Conservation (phyloP, 1,140 invertebrate genomes). For the Lepidotrigona ventralis region DNA sequence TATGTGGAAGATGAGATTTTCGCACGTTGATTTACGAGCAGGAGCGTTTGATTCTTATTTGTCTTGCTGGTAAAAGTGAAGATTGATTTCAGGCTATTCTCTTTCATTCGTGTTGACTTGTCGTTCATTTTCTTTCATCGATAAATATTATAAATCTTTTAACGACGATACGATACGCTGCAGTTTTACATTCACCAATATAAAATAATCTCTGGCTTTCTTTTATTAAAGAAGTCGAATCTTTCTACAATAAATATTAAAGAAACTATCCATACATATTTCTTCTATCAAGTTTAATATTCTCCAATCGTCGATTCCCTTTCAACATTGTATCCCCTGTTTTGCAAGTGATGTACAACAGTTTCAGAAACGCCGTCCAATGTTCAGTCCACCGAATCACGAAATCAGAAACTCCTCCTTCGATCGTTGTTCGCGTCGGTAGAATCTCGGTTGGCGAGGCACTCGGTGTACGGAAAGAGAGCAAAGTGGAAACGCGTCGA, state of each 20-base stretch:
- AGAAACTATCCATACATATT: no score
- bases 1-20: not conserved
- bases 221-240: no score
- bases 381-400: not conserved
- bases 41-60: no score
- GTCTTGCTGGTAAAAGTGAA: not conserved
- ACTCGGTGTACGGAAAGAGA: slow-evolving; percentile 34
- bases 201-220: no score
- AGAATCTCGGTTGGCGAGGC: not conserved
- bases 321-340: not conserved
- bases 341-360: not conserved
- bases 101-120: not conserved
- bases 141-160: no score
- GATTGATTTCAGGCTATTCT: not conserved
- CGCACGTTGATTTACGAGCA: no score
- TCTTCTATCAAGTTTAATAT: not conserved
- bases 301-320: not conserved
- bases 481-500: slow-evolving; percentile 21
- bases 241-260: no score
- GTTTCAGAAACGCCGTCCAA: not conserved
- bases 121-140: no score
- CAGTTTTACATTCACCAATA: no score
- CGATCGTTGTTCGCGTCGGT: not conserved
- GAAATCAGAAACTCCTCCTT: not conserved
- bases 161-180: no score